Percentiles rank a stretch among this genome's conserved stretches.
Evolutionary conservation across 2,888 invertebrate genomes (phyloP).

Genomic region (Erannis defoliaria): DNA sequence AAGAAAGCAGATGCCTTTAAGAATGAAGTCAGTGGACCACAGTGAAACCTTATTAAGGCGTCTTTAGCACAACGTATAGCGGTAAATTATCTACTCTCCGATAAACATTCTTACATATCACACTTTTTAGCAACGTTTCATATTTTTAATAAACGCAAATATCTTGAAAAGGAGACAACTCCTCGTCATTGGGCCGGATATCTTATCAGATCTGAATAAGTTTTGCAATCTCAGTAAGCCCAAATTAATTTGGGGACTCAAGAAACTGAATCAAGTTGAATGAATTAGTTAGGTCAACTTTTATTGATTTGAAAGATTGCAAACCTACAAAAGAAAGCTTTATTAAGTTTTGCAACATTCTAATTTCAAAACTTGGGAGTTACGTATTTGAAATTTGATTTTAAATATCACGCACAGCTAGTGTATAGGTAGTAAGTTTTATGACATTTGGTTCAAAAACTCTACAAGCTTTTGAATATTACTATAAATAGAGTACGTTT

Average conservation of each 20-base stretch:
- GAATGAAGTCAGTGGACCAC: conserved; percentile 52
- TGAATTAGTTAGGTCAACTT: conserved; percentile 14
- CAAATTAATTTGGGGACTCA: conserved; percentile 28
- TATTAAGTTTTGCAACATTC: not conserved
- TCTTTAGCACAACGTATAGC: conserved; percentile 54
- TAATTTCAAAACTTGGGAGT: not conserved
- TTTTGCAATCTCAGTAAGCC: conserved; percentile 30
- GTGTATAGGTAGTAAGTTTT: not conserved
- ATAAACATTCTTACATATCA: conserved; percentile 29
- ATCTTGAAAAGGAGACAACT: conserved; percentile 6
- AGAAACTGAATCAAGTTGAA: conserved; percentile 20
- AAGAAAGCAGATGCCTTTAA: conserved; percentile 54
- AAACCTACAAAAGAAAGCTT: conserved; percentile 2
- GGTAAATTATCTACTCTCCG: conserved; percentile 41
- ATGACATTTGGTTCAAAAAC: conserved; percentile 2
- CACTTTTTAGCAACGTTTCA: conserved; percentile 21
- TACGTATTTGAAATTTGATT: not conserved
- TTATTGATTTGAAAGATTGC: conserved; percentile 19
- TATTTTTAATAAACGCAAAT: conserved; percentile 20
- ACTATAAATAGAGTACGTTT: conserved; percentile 9
- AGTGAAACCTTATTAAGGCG: conserved; percentile 59
- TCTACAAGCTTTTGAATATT: conserved; percentile 11
- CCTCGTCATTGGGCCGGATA: conserved; percentile 19
- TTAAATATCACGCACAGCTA: not conserved
- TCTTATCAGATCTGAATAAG: conserved; percentile 32